Evolutionary conservation across 1,140 invertebrate genomes (phyloP), one percentile per base, ranked within the genome.

Genomic region (Drosophila nannoptera): DNA sequence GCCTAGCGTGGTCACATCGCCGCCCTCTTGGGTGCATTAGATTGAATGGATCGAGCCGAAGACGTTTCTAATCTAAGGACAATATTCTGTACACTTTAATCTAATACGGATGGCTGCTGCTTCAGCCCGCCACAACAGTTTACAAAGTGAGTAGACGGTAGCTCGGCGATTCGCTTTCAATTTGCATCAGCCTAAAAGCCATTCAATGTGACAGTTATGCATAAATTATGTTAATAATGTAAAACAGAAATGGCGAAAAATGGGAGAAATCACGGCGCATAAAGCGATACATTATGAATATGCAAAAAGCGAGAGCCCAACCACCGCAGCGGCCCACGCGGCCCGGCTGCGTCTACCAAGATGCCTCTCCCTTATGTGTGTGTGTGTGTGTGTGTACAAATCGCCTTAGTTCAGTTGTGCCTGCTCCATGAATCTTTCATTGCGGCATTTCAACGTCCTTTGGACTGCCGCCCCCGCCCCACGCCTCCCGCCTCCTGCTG

Each of bases 1-100:
- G 73, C 82, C 91, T 56, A 90, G 91, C 73, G 90, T 92, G 55
- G 90, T 92, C 36, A 92, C 81, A 66, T 83, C 91, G 43, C 90
- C 92, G 71, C 92, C 92, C 52, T 93, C 93, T 4, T 94, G 93
- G 93, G 93, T 94, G 87, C 93, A 93, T 90, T 94, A 92, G 69
- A 45, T 36, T 22, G 5, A 48, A 42, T 5, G 33, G 48, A 45
- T 72, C 38, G 38, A 46, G 45, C 60, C 48, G 74, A 43, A 33
- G 14, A 54, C 61, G 50, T 43, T 40, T 32, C 76, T 78, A 75
- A 78, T 58, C 76, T 81, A 81, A 86, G 73, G 75, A 86, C 77
- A 78, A 78, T 84, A 46, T 2, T 87, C 69, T 81, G 72, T 76
- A 80, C 60, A 66, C 56, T 46, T 63, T 74, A 63, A 67, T 62